Evolutionary conservation across 2,797 vertebrate genomes (phyloP).

Genomic region (Alosa sapidissima): DNA sequence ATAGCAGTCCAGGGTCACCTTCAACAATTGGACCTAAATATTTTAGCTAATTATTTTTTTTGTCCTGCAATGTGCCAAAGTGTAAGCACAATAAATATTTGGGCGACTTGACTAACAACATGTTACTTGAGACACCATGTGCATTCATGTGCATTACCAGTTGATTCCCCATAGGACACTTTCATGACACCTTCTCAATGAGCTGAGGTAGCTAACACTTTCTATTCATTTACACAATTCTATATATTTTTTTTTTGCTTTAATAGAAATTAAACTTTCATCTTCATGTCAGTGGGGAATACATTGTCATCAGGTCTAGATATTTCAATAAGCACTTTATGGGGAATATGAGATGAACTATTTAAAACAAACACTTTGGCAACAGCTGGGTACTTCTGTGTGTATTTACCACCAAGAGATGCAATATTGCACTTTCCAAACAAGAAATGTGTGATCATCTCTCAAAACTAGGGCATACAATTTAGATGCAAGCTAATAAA

Average conservation of each 20-base stretch:
- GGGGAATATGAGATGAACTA: neutral
- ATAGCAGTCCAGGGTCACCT: neutral
- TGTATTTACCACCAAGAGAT: neutral
- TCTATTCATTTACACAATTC: too few species aligned
- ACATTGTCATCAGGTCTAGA: neutral
- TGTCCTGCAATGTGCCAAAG: neutral
- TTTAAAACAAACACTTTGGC: neutral
- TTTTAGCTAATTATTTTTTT: neutral
- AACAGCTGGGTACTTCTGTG: constrained; percentile 1
- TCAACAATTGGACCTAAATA: neutral
- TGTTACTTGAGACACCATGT: neutral
- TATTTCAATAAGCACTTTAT: neutral
- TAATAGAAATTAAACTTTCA: neutral
- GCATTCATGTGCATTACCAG: neutral
- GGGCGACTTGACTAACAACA: neutral
- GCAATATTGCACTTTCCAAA: neutral
- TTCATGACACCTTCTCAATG: neutral
- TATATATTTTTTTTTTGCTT: neutral
- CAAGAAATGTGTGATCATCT: neutral
- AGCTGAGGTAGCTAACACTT: constrained; percentile 12
- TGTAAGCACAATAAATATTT: neutral
- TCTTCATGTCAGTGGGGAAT: neutral
- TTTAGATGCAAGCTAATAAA: neutral
- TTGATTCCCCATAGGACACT: neutral
- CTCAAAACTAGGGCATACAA: neutral